Percentiles rank a stretch among this genome's conserved stretches.
These are phyloP conservation scores for Drosophila hawaiiensis DNA, from an alignment of 2,888 invertebrate species.

Conservation along the genomic window DNA sequence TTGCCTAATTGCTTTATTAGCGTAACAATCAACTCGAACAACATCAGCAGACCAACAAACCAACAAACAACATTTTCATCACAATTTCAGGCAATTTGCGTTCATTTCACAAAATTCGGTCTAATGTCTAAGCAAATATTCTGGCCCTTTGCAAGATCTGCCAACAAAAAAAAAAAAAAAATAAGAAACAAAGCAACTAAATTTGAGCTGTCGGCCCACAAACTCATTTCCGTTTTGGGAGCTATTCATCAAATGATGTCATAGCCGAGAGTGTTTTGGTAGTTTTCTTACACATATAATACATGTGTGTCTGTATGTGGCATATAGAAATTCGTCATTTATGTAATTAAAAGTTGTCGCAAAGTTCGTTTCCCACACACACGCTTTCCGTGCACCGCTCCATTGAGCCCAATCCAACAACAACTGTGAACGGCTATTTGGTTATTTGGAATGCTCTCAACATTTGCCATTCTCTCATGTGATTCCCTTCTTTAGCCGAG, in stretches of 20 bases:
- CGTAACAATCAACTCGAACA: conserved; percentile 8
- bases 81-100: conserved; percentile 24
- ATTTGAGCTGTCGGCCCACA: conserved; percentile 23
- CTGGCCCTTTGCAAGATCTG: conserved; percentile 25
- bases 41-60: conserved; percentile 6
- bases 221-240: conserved; percentile 68
- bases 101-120: conserved; percentile 10
- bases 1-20: conserved; percentile 72
- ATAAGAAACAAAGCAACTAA: conserved; percentile 4
- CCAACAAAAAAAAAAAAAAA: neutral
- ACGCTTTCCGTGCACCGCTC: conserved; percentile 47
- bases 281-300: conserved; percentile 5
- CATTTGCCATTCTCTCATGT: conserved; percentile 22
- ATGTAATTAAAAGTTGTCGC: conserved; percentile 79
- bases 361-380: conserved; percentile 56
- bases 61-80: conserved; percentile 35
- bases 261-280: conserved; percentile 27
- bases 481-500: conserved; percentile 8
- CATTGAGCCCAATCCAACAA: conserved; percentile 33
- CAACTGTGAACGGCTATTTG: conserved; percentile 38
- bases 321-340: conserved; percentile 40
- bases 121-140: conserved; percentile 60
- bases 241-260: conserved; percentile 67
- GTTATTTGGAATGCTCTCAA: conserved; percentile 29
- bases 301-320: neutral